A percentile compares a stretch with the other conserved stretches of the same genome.
Conservation (phyloP, 1,140 invertebrate species). For the Aphidius gifuensis region DNA sequence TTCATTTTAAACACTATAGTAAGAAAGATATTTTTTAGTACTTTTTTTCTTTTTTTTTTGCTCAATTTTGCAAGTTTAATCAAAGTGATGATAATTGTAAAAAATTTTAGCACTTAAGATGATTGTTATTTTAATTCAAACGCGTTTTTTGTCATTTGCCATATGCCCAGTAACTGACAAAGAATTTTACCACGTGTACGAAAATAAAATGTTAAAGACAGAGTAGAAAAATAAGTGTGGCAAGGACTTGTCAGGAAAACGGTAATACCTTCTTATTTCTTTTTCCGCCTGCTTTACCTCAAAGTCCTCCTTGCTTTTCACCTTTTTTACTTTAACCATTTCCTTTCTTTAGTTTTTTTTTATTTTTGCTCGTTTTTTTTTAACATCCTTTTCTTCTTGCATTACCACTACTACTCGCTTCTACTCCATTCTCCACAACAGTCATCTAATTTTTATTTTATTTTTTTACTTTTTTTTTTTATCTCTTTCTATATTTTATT, state of each 20-base stretch:
- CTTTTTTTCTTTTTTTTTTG: neutral
- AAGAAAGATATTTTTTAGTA: neutral
- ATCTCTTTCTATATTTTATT: slow-evolving; percentile 22
- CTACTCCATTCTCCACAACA: slow-evolving; percentile 3
- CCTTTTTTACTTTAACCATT: neutral
- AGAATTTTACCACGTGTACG: slow-evolving; percentile 5
- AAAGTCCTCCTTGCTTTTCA: slow-evolving; percentile 9
- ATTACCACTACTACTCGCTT: neutral
- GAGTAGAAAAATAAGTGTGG: too few relatives aligned
- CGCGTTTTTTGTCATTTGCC: slow-evolving; percentile 38
- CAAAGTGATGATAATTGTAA: too few relatives aligned
- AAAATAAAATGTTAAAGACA: slow-evolving; percentile 8
- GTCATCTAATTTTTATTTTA: too few relatives aligned
- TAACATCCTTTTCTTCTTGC: neutral
- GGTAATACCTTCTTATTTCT: slow-evolving; percentile 21
- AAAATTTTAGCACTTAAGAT: slow-evolving; percentile 4
- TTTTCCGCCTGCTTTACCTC: slow-evolving; percentile 12
- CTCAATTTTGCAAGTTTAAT: neutral
- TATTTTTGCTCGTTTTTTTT: neutral
- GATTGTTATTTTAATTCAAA: slow-evolving; percentile 46
- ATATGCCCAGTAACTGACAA: slow-evolving; percentile 24
- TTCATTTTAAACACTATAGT: too few relatives aligned
- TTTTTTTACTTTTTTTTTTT: too few relatives aligned
- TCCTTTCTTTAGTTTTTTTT: slow-evolving; percentile 2
- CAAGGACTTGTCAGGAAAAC: slow-evolving; percentile 12